A percentile compares a stretch with the other conserved stretches of the same genome.
phyloP scores from a whole-genome alignment of 2,113 vertebrate genomes.

The Pelvicachromis taeniatus region DNA sequence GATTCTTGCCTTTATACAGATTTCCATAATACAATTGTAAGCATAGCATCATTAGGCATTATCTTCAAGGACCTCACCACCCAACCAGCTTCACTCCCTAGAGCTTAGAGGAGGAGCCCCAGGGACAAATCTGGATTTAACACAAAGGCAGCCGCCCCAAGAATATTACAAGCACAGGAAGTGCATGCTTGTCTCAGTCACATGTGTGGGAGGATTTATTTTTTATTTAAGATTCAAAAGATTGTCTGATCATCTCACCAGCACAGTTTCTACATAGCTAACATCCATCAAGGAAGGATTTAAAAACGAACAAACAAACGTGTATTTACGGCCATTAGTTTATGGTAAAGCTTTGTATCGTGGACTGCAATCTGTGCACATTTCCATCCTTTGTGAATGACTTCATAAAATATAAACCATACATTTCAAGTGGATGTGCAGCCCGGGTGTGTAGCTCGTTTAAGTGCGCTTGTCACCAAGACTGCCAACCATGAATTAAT shows the following conservation, averaged over 20 bases:
- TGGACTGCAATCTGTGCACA: background rate
- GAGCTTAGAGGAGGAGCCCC: conserved; percentile 17
- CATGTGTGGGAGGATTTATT: conserved; percentile 37
- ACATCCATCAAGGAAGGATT: background rate
- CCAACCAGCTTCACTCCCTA: background rate
- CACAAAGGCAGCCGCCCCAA: background rate
- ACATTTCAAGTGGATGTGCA: conserved; percentile 23
- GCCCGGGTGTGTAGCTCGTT: conserved; percentile 13
- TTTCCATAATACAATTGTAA: conserved; percentile 8
- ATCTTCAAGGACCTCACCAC: background rate
- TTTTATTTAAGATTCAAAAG: conserved; percentile 43
- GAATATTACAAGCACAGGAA: conserved; percentile 25
- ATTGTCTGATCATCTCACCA: conserved; percentile 44
- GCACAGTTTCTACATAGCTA: conserved; percentile 4
- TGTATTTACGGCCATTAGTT: background rate
- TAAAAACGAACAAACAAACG: background rate
- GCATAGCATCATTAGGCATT: conserved; percentile 21
- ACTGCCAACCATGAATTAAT: conserved; percentile 62
- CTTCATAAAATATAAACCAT: conserved; percentile 8
- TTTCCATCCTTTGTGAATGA: conserved; percentile 6
- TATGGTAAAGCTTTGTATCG: background rate
- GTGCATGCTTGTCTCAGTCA: conserved; percentile 13
- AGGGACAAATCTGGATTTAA: conserved; percentile 43
- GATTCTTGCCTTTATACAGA: background rate
- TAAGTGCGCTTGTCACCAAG: conserved; percentile 34